Percentiles rank a stretch among this genome's conserved stretches.
Evolutionary conservation across 2,888 invertebrate species (phyloP).

Genomic region (Lordiphosa fenestrarum): DNA sequence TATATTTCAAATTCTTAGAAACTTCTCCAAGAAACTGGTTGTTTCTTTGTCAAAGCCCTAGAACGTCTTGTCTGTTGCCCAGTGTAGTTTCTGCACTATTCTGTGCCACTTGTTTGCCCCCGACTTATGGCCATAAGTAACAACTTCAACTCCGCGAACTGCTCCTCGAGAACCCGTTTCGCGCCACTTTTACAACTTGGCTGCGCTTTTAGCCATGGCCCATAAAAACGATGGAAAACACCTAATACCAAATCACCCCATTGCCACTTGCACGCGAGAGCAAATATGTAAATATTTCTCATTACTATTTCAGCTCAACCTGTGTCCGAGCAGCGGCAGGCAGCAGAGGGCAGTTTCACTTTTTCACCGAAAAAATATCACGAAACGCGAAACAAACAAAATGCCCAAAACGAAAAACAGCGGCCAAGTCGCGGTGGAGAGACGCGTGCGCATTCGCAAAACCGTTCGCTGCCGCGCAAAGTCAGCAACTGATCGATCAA

Average conservation of each 20-base stretch:
- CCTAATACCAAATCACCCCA: constrained; percentile 2
- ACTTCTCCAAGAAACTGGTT: too few relatives aligned
- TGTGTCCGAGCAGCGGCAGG: not conserved
- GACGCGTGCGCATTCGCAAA: constrained; percentile 40
- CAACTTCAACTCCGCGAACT: too few relatives aligned
- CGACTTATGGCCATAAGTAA: constrained; percentile 24
- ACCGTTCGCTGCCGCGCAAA: constrained; percentile 64
- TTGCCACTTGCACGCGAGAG: not conserved
- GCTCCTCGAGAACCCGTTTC: constrained; percentile 5
- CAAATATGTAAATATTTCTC: constrained; percentile 8
- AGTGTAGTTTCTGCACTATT: constrained; percentile 2
- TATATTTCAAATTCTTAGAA: too few relatives aligned
- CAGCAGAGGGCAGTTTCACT: constrained; percentile 52
- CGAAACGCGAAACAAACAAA: constrained; percentile 22
- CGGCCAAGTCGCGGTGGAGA: constrained; percentile 11
- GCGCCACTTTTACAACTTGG: constrained; percentile 19
- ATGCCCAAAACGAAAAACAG: constrained; percentile 5
- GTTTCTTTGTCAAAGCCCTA: too few relatives aligned
- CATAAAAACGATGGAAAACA: not conserved
- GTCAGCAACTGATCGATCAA: constrained; percentile 67
- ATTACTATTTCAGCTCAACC: constrained; percentile 10
- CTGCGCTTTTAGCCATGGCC: not conserved
- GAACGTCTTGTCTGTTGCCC: not conserved
- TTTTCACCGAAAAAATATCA: constrained; percentile 28
- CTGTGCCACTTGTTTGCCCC: constrained; percentile 1